These are phyloP conservation scores for Macrobrachium rosenbergii DNA, from an alignment of 1,140 invertebrate genomes.

Conservation along the genomic window DNA sequence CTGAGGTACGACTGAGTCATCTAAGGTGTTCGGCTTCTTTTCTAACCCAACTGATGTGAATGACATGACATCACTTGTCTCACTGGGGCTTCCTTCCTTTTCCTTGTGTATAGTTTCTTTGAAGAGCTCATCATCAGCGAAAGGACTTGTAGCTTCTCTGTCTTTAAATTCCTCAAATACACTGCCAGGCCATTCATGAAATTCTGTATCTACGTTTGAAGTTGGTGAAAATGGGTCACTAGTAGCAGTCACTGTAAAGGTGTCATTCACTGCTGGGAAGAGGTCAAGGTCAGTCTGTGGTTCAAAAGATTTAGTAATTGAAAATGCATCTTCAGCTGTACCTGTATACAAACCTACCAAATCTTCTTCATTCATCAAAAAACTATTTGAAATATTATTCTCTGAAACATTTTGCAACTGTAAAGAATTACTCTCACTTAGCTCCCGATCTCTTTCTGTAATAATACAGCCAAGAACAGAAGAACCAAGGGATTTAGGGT, in stretches of 20 bases:
- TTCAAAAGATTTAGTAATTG: not conserved
- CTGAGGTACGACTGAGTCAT: slow-evolving; percentile 39
- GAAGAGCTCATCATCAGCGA: no score
- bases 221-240: slow-evolving; percentile 29
- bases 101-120: not conserved
- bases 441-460: not conserved
- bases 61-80: not conserved
- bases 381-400: no score
- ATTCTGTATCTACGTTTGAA: no score
- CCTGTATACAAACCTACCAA: no score
- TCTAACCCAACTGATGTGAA: slow-evolving; percentile 4
- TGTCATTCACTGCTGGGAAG: slow-evolving; percentile 33
- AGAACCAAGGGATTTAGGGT: slow-evolving; percentile 6
- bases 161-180: no score
- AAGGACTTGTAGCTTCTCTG: no score
- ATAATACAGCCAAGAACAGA: not conserved
- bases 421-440: no score
- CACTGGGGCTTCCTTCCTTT: slow-evolving; percentile 30
- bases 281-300: not conserved
- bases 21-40: slow-evolving; percentile 30
- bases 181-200: no score
- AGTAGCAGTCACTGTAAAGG: slow-evolving; percentile 42
- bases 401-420: no score
- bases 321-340: no score
- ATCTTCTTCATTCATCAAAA: no score